Conservation (phyloP, 2,113 vertebrate species). For the Falco punctatus region DNA sequence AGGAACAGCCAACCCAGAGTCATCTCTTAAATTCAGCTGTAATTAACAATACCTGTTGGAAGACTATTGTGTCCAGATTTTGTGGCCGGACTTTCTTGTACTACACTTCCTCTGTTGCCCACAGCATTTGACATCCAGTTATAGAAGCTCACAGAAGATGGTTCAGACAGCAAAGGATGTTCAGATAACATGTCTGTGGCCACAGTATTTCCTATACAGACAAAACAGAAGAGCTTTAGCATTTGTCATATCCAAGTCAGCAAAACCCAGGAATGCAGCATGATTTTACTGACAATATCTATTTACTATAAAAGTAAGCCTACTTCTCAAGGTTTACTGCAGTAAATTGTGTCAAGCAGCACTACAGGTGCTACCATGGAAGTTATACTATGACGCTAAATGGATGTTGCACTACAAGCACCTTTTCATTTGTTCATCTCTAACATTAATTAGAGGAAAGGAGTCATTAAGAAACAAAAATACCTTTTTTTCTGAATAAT, state of each 20-base stretch:
- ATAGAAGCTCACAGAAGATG: slow-evolving; percentile 96
- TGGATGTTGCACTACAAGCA: neutral
- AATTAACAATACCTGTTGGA: slow-evolving; percentile 85
- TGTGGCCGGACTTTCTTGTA: slow-evolving; percentile 87
- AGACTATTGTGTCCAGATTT: slow-evolving; percentile 92
- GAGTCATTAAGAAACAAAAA: neutral
- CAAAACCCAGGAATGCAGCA: neutral
- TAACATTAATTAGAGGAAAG: neutral
- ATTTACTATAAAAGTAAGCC: neutral
- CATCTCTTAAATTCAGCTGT: neutral
- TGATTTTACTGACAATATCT: neutral
- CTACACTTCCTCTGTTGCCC: slow-evolving; percentile 84
- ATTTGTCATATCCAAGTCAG: neutral
- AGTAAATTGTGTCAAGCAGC: neutral
- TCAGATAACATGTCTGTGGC: slow-evolving; percentile 92
- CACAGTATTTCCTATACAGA: slow-evolving; percentile 81
- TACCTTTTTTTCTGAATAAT: slow-evolving; percentile 47
- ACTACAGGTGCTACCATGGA: neutral
- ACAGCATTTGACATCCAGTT: slow-evolving; percentile 99
- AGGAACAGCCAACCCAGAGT: neutral
- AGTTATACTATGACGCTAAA: neutral
- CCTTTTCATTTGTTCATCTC: neutral
- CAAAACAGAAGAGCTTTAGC: neutral
- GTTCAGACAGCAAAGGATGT: slow-evolving; percentile 93
- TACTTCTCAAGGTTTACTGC: neutral